phyloP scores from a whole-genome alignment of 1,140 invertebrate genomes.

The Drosophila obscura region DNA sequence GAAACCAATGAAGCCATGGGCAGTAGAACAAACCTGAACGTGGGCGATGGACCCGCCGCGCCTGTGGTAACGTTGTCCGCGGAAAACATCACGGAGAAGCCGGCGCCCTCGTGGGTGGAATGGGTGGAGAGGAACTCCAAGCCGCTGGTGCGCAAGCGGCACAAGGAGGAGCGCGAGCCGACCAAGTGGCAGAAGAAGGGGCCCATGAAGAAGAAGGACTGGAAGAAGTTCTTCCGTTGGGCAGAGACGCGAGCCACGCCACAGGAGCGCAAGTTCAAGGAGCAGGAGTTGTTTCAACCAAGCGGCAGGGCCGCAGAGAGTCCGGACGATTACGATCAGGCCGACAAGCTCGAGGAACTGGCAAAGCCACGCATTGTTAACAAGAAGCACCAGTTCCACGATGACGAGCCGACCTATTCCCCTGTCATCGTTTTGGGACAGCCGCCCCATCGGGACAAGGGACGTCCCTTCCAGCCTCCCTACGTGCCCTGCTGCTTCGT shows the following conservation, averaged over 20 bases:
- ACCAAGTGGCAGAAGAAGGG: conserved; percentile 67
- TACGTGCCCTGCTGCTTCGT: conserved; percentile 45
- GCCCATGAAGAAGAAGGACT: conserved; percentile 65
- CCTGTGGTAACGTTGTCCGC: too few species aligned
- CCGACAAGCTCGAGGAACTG: conserved; percentile 21
- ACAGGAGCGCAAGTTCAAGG: conserved; percentile 7
- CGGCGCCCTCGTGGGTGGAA: conserved; percentile 50
- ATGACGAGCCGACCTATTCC: conserved; percentile 34
- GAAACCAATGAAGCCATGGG: too few species aligned
- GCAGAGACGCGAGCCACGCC: conserved; percentile 30
- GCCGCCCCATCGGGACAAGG: conserved; percentile 42
- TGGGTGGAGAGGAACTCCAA: conserved; percentile 53
- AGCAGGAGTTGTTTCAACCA: too few species aligned
- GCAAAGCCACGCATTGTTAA: conserved; percentile 41
- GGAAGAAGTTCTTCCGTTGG: conserved; percentile 54
- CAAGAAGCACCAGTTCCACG: conserved; percentile 29
- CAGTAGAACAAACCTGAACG: too few species aligned
- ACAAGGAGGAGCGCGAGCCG: not conserved
- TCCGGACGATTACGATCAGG: conserved; percentile 4
- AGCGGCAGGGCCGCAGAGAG: too few species aligned
- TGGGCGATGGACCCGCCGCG: too few species aligned
- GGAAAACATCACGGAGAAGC: not conserved
- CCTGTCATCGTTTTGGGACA: conserved; percentile 42
- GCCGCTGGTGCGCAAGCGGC: conserved; percentile 15
- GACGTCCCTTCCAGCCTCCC: conserved; percentile 55